Evolutionary conservation across 1,140 invertebrate species (phyloP), one percentile per base, ranked within the genome.

Genomic region (Eulimnadia texana): DNA sequence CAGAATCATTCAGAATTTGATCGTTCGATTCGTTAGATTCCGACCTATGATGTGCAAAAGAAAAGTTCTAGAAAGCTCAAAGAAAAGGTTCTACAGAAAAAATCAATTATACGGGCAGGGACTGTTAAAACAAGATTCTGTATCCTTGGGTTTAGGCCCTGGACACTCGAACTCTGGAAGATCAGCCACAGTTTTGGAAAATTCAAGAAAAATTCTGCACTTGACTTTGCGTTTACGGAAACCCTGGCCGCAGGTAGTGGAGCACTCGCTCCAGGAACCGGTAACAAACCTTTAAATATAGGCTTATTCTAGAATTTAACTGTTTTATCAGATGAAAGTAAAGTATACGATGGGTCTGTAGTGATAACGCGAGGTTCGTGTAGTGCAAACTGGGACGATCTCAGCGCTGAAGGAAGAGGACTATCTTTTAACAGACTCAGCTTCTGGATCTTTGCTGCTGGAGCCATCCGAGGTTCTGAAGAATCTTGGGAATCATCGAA

Each of bases 141-240:
- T 82, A 65, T 87, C 84, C 0, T 78, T 67, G 0, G 92, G 91
- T 68, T 90, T 92, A 0, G 80, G 79, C 0, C 88, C 89, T 58
- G 84, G 79, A 69, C 93, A 97, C 66, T 94, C 83, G n/a, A 79
- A 79, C 66, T 94, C 90, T 0, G 90, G 88, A 11, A 95, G 73
- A 65, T 83, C 85, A 1, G 86, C 88, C 49, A 90, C 83, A 0
- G 88, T 92, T 61, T 82, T 77, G 51, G 87, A 90, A 69, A 92
- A 92, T 72, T 93, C 89, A 50, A 97, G 74, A 72, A 89, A 93
- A 65, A 95, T 93, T 27, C 82, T 82, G 69, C 91, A 94, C 65
- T 84, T 80, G 55, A 93, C 86, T 59, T 81, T 75, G 28, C 90
- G 78, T 25, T 81, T 79, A 67, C 83, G 78, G 49, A 82, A 79